These are phyloP conservation scores for Cydia pomonella DNA, from an alignment of 1,140 invertebrate species.

Conservation along the genomic window DNA sequence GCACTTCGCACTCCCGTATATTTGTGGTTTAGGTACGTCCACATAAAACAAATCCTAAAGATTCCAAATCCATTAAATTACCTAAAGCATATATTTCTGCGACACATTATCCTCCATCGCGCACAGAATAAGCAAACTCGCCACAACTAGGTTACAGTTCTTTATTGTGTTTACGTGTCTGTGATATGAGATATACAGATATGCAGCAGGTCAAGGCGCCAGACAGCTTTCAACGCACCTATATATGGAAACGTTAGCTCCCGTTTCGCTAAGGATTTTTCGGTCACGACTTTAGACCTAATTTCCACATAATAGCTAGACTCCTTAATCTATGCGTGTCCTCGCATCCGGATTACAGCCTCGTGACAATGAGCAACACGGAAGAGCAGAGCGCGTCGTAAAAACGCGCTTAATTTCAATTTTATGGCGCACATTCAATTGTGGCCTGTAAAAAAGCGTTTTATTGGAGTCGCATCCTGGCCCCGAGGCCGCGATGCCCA, in stretches of 20 bases:
- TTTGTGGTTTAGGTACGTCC: neutral
- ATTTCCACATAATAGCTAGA: constrained; percentile 67
- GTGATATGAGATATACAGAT: constrained; percentile 74
- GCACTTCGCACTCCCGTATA: neutral
- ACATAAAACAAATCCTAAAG: neutral
- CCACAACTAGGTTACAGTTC: constrained; percentile 71
- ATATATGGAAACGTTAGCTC: constrained; percentile 70
- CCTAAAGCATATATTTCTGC: constrained; percentile 7
- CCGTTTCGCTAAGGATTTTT: constrained; percentile 58
- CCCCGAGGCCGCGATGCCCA: constrained; percentile 64
- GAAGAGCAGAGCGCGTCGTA: constrained; percentile 73
- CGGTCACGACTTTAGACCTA: constrained; percentile 61
- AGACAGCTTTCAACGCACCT: constrained; percentile 69
- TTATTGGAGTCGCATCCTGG: constrained; percentile 76
- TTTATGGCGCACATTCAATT: constrained; percentile 76
- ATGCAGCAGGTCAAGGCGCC: constrained; percentile 70
- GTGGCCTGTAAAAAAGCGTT: constrained; percentile 75
- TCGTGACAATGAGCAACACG: constrained; percentile 47
- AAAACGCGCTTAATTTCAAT: constrained; percentile 75
- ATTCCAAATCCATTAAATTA: neutral
- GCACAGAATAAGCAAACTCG: constrained; percentile 65
- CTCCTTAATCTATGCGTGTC: constrained; percentile 66
- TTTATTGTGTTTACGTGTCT: constrained; percentile 78
- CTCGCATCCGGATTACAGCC: constrained; percentile 55
- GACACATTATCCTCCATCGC: constrained; percentile 59